Base-by-base conservation (phyloP, 2,888 invertebrate genomes). In the Chirona hameri region DNA sequence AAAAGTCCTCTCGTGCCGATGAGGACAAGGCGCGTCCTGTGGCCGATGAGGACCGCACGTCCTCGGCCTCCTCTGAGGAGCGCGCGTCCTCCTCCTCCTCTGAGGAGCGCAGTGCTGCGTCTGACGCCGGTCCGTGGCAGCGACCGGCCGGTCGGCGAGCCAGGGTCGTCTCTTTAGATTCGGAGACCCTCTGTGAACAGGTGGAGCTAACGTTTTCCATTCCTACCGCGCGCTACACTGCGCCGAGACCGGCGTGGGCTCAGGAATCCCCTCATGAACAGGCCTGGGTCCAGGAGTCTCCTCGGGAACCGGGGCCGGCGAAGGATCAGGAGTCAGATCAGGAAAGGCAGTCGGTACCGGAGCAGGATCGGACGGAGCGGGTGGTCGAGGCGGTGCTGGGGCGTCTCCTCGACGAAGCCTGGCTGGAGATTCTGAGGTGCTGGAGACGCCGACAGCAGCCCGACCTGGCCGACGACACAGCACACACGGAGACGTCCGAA, bases 361-460 rank as follows among this genome's bases (percentile, higher is more conserved):
- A 60, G 24, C 60, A 60, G 60, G 18, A 10, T 24, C 76, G 21
- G 0, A 39, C 76, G 1, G 76, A 76, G 46, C 76, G 46, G 24
- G 39, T 24, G 10, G 76, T 46, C 10, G 39, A 76, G 9, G 76
- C 76, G 7, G 76, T 76, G 24, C 46, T 76, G 46, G 12, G 21
- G 9, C 76, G 76, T 2, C 76, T 76, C 24, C 46, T 76, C 39
- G 24, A 76, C 76, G 76, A 76, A 12, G 76, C 46, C 10, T 76
- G 76, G 76, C 46, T 76, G 39, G 76, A 76, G 76, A 76, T 76
- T 9, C 76, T 76, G 39, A 39, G 76, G 10, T 46, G 76, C 39
- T 76, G 76, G 76, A 21, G 76, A 24, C 76, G 76, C 10, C 7
- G 46, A 10, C 31, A 76, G 46, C n/a, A 27, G 65, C 10, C 9